A percentile compares a stretch with the other conserved stretches of the same genome.
Evolutionary conservation across 2,888 invertebrate species (phyloP).

Genomic region (Sisyra nigra): DNA sequence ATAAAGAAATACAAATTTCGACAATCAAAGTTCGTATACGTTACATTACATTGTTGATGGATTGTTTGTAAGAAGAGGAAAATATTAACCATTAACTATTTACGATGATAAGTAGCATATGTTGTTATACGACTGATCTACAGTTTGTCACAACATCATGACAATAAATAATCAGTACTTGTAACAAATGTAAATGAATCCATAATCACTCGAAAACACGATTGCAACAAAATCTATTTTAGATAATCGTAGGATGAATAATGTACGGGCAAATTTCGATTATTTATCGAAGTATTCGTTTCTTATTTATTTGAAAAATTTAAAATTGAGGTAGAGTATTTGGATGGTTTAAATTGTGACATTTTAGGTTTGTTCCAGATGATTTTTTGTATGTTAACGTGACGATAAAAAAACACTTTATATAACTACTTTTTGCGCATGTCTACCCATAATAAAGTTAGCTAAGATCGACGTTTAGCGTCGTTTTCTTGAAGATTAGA

Average conservation of each 20-base stretch:
- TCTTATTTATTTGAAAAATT: background rate
- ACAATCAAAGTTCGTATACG: no score
- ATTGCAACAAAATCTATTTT: conserved; percentile 7
- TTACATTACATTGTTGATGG: no score
- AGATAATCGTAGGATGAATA: conserved; percentile 2
- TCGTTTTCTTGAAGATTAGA: no score
- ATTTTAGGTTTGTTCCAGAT: no score
- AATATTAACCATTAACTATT: background rate
- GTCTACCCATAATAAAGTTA: no score
- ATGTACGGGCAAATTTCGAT: background rate
- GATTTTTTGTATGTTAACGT: no score
- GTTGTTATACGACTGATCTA: background rate
- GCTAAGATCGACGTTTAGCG: no score
- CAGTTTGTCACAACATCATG: conserved; percentile 2
- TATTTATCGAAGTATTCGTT: background rate
- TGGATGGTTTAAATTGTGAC: no score
- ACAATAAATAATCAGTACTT: conserved; percentile 7
- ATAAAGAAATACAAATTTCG: no score
- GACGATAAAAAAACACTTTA: no score
- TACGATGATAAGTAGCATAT: background rate
- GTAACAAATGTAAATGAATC: conserved; percentile 5
- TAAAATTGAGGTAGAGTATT: no score
- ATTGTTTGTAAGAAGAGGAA: background rate
- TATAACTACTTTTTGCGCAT: no score
- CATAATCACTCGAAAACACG: conserved; percentile 7